Base-by-base conservation (phyloP, 2,113 vertebrate genomes). In the Phainopepla nitens region DNA sequence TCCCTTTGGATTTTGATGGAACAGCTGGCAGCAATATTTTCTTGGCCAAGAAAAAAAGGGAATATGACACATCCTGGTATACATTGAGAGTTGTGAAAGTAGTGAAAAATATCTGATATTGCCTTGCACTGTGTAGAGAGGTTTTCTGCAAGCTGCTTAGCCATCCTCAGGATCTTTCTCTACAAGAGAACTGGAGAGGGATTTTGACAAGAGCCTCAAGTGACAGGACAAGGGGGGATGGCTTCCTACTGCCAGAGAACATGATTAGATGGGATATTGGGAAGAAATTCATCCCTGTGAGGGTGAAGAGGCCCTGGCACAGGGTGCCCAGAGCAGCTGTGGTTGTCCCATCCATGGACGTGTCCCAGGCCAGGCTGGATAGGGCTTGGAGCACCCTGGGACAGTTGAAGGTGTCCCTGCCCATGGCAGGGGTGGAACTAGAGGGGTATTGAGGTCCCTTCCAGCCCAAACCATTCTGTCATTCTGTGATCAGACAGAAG, bases 1-100 rank as follows among this genome's bases (percentile, higher is more conserved):
- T 53, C 61, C 51, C 73, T 69, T 45, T 79, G 56, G 69, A 78
- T 81, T 86, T 72, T 64, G 42, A 65, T 72, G 57, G 49, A 85
- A 42, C 66, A 91, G 68, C 82, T 88, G 66, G 62, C 93, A 31
- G 41, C 45, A 73, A 10, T 51, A 54, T 51, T 75, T 89, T 82
- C 65, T 87, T 79, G 65, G 50, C 49, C 62, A 73, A 65, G 41
- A 27, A 57, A 57, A 86, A 57, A 35, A n/a, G 64, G 20, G 54
- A 90, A 27, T 77, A 10, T 85, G 92, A 82, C 35, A 60, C 49
- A 54, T 66, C 42, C 61, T 7, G 1, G 54, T 65, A 76, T 49
- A 13, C 75, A 56, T 0, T 3, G 3, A n/a, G 71, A 82, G 44
- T 6, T 82, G 73, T n/a, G 53, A 69, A 35, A 72, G 66, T 35